These are phyloP conservation scores for Pleuronectes platessa DNA, from an alignment of 2,113 vertebrate species.

Conservation along the genomic window DNA sequence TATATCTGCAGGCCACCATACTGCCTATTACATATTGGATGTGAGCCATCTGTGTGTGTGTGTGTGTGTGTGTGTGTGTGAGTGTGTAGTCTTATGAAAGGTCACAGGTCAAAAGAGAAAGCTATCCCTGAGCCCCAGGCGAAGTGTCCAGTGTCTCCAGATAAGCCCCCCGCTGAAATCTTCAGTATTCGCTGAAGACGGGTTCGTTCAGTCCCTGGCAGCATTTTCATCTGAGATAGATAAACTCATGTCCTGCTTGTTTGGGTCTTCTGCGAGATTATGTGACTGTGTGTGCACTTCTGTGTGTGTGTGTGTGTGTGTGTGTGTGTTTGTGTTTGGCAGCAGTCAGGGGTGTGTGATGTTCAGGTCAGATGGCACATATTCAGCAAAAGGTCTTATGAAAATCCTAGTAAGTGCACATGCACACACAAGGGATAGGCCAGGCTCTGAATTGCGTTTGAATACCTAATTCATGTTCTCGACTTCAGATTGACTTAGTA, in stretches of 20 bases:
- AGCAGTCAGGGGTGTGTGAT: slow-evolving; percentile 22
- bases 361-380: slow-evolving; percentile 12
- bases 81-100: slow-evolving; percentile 17
- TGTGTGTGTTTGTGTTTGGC: background rate
- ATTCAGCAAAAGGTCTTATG: slow-evolving; percentile 29
- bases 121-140: slow-evolving; percentile 36
- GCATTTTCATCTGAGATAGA: slow-evolving; percentile 41
- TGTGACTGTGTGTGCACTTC: background rate
- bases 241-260: slow-evolving; percentile 38
- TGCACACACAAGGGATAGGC: background rate
- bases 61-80: slow-evolving; percentile 9
- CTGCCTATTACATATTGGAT: slow-evolving; percentile 31
- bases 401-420: slow-evolving; percentile 1
- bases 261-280: slow-evolving; percentile 13
- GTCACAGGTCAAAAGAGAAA: slow-evolving; percentile 46
- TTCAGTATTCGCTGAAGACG: slow-evolving; percentile 29
- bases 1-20: slow-evolving; percentile 8
- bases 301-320: background rate
- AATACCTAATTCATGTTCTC: slow-evolving; percentile 6
- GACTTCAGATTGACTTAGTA: slow-evolving; percentile 17
- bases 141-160: slow-evolving; percentile 34
- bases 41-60: slow-evolving; percentile 12
- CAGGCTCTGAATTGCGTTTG: background rate
- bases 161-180: slow-evolving; percentile 39
- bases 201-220: slow-evolving; percentile 27